Conservation (phyloP, 2,888 invertebrate species). For the Caenorhabditis sp. region DNA sequence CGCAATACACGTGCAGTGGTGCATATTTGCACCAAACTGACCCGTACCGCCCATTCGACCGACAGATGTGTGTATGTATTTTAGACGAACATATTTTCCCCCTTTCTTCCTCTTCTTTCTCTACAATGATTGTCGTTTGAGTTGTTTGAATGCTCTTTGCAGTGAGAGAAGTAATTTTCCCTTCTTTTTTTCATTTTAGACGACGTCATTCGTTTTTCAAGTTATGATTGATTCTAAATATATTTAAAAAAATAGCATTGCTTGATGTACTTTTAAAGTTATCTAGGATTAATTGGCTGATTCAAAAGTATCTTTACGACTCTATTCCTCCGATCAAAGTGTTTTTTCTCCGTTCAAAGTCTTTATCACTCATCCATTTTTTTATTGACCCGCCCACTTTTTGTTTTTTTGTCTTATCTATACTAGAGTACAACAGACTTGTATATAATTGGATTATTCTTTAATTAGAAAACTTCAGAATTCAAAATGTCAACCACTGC, state of each 20-base stretch:
- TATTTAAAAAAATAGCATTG: no score
- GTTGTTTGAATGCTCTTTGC: not conserved
- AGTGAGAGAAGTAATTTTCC: not conserved
- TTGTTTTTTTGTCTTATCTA: not conserved
- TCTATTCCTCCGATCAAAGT: not conserved
- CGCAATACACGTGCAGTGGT: not conserved
- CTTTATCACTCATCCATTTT: not conserved
- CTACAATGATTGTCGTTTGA: not conserved
- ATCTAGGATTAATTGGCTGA: no score
- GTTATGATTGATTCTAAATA: not conserved
- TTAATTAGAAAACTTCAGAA: no score
- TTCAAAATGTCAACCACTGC: no score
- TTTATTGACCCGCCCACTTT: not conserved
- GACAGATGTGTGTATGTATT: not conserved
- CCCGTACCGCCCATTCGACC: not conserved
- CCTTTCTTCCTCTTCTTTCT: not conserved
- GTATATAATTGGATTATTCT: not conserved
- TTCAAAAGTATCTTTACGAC: not conserved
- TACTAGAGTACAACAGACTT: not conserved
- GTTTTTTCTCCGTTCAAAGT: not conserved
- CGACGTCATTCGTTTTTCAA: not conserved
- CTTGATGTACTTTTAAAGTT: no score
- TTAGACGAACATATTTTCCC: not conserved
- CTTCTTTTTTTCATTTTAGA: not conserved
- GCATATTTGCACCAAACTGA: not conserved